Percentiles rank a stretch among this genome's conserved stretches.
Evolutionary conservation across 2,888 invertebrate genomes (phyloP).

Genomic region (Macrosiphum euphorbiae): DNA sequence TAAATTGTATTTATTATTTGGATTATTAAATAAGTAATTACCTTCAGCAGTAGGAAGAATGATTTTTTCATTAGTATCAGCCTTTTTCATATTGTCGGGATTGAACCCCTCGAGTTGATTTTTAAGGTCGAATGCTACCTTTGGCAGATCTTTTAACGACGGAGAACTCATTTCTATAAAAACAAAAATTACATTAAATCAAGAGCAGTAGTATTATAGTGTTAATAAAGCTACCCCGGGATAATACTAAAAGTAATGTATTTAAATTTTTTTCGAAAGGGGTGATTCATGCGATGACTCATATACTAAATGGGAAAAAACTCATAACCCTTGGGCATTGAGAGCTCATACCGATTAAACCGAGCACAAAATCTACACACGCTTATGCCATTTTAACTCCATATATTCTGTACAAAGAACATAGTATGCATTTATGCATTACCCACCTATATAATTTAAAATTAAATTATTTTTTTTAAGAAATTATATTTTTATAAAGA

Average conservation of each 20-base stretch:
- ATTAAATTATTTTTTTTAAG: background rate
- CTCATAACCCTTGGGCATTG: background rate
- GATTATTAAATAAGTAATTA: slow-evolving; percentile 70
- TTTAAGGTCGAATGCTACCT: slow-evolving; percentile 89
- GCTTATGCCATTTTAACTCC: background rate
- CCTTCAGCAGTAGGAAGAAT: slow-evolving; percentile 95
- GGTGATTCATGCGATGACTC: slow-evolving; percentile 53
- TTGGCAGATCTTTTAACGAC: slow-evolving; percentile 90
- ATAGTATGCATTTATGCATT: background rate
- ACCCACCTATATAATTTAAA: background rate
- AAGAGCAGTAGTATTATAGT: background rate
- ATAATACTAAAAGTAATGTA: background rate
- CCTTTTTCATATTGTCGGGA: slow-evolving; percentile 87
- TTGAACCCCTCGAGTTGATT: slow-evolving; percentile 93
- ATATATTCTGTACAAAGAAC: background rate
- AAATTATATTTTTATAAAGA: background rate
- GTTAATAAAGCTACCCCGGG: background rate
- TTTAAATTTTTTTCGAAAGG: slow-evolving; percentile 26
- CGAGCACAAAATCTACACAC: background rate
- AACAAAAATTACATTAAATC: slow-evolving; percentile 21
- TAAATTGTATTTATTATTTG: slow-evolving; percentile 22
- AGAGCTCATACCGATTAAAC: background rate
- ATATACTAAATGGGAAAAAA: background rate
- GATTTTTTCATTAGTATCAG: slow-evolving; percentile 91
- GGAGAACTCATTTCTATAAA: slow-evolving; percentile 73